Conservation (phyloP, 2,797 vertebrate genomes). For the Selene dorsalis region DNA sequence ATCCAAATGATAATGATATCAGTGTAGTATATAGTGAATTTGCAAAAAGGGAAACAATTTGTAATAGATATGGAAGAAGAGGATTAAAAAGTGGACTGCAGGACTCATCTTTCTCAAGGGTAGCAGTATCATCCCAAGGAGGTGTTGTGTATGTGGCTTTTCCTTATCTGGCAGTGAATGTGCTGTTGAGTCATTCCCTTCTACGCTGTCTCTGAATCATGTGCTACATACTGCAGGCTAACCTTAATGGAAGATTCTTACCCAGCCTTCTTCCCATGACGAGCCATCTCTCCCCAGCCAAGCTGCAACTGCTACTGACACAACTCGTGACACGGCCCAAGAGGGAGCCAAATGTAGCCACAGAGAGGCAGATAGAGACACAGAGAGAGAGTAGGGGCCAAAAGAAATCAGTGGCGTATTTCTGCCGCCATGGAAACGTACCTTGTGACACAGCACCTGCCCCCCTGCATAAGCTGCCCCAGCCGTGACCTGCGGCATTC, state of each 20-base stretch:
- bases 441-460: slow-evolving; percentile 76
- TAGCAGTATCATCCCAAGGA: slow-evolving; percentile 37
- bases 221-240: slow-evolving; percentile 70
- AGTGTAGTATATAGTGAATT: background rate
- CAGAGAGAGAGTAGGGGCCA: background rate
- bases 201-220: slow-evolving; percentile 72
- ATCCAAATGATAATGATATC: background rate
- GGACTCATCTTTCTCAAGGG: slow-evolving; percentile 36
- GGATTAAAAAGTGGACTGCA: slow-evolving; percentile 20
- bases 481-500: slow-evolving; percentile 75
- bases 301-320: slow-evolving; percentile 70
- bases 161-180: slow-evolving; percentile 65
- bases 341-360: slow-evolving; percentile 75
- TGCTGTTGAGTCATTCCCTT: slow-evolving; percentile 65
- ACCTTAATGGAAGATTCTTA: slow-evolving; percentile 77
- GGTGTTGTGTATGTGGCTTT: slow-evolving; percentile 34
- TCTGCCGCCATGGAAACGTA: slow-evolving; percentile 75
- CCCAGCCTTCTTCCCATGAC: slow-evolving; percentile 63
- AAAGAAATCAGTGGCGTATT: slow-evolving; percentile 53
- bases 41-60: background rate
- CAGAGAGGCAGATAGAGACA: slow-evolving; percentile 22
- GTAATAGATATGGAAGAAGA: background rate
- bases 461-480: slow-evolving; percentile 55
- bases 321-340: slow-evolving; percentile 74
- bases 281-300: slow-evolving; percentile 52